Evolutionary conservation across 2,797 vertebrate genomes (phyloP).

Genomic region (Sus cebifrons): DNA sequence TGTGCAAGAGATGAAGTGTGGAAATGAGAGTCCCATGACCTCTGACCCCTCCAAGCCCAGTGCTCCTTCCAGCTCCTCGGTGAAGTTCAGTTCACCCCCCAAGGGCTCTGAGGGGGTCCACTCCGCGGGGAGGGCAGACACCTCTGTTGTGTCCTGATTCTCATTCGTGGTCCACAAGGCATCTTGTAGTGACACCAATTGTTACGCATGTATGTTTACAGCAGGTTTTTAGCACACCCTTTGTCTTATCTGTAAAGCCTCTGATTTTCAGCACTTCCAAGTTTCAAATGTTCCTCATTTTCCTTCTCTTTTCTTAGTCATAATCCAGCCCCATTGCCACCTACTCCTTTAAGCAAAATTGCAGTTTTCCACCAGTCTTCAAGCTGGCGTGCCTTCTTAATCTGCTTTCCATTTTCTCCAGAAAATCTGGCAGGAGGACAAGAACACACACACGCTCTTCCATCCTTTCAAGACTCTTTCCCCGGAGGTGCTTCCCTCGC

Average conservation of each 20-base stretch:
- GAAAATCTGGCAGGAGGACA: constrained; percentile 72
- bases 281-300: constrained; percentile 73
- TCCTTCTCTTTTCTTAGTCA: constrained; percentile 75
- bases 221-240: not conserved
- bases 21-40: not conserved
- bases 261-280: constrained; percentile 28
- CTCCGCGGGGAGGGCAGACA: too few species aligned
- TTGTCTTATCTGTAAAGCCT: constrained; percentile 45
- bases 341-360: constrained; percentile 77
- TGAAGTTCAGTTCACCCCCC: not conserved
- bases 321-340: constrained; percentile 67
- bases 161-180: not conserved
- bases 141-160: not conserved
- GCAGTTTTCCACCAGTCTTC: constrained; percentile 76
- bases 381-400: constrained; percentile 59
- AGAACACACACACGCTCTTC: constrained; percentile 74
- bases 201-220: not conserved
- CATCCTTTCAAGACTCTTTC: constrained; percentile 54
- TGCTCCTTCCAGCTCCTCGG: not conserved
- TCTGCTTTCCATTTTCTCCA: constrained; percentile 81
- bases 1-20: not conserved
- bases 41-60: not conserved
- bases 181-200: not conserved
- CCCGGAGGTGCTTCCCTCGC: constrained; percentile 57
- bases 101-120: not conserved